Evolutionary conservation across 2,797 vertebrate species (phyloP).

Genomic region (Onychomys arenicola): DNA sequence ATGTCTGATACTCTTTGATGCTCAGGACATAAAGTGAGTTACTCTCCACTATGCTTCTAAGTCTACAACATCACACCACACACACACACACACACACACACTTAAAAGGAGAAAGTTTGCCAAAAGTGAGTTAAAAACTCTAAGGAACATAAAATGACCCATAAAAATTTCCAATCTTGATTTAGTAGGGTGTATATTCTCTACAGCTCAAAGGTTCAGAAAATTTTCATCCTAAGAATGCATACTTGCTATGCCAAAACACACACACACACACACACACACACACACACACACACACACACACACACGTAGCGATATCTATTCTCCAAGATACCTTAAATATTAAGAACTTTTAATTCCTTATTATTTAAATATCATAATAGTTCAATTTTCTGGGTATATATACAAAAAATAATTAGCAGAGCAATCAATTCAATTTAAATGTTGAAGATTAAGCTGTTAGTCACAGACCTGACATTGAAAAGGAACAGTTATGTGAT

Average conservation of each 20-base stretch:
- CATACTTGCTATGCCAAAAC: slow-evolving; percentile 27
- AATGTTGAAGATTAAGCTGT: slow-evolving; percentile 71
- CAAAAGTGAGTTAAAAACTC: slow-evolving; percentile 56
- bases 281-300: slow-evolving; percentile 38
- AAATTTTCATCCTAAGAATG: slow-evolving; percentile 33
- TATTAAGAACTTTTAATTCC: slow-evolving; percentile 45
- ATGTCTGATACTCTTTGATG: slow-evolving; percentile 73
- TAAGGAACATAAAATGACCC: slow-evolving; percentile 42
- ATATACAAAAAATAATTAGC: slow-evolving; percentile 36
- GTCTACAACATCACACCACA: slow-evolving; percentile 61
- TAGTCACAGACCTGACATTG: slow-evolving; percentile 63
- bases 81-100: neutral
- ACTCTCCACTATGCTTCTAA: slow-evolving; percentile 79
- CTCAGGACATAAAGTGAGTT: slow-evolving; percentile 68
- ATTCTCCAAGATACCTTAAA: slow-evolving; percentile 58
- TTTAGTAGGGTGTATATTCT: slow-evolving; percentile 48
- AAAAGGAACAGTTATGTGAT: slow-evolving; percentile 60
- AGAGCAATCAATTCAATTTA: slow-evolving; percentile 41
- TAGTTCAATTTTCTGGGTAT: slow-evolving; percentile 30
- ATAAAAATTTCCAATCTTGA: slow-evolving; percentile 52
- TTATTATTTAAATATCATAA: slow-evolving; percentile 41
- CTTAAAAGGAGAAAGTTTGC: neutral
- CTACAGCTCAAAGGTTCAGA: slow-evolving; percentile 47
- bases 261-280: slow-evolving; percentile 32
- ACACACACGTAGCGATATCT: slow-evolving; percentile 3